A percentile compares a stretch with the other conserved stretches of the same genome.
Conservation (phyloP, 2,113 vertebrate species). For the Proteles cristata region DNA sequence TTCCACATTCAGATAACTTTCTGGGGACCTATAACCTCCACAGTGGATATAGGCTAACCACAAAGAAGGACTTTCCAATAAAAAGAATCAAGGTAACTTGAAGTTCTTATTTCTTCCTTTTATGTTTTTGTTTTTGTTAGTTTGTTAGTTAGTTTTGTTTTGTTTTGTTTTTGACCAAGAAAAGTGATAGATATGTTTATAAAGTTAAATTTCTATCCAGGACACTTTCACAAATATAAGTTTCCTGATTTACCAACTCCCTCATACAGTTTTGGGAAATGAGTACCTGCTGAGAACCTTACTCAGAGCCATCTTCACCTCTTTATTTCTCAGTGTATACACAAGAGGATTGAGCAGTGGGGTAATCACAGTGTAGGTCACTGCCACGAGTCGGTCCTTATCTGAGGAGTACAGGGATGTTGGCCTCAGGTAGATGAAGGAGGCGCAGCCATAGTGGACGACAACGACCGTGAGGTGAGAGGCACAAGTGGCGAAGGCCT, state of each 20-base stretch:
- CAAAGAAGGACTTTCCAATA: neutral
- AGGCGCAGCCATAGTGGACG: conserved; percentile 63
- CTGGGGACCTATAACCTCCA: neutral
- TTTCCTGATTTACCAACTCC: neutral
- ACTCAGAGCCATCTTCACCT: conserved; percentile 57
- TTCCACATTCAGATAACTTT: neutral
- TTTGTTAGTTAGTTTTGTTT: too few species aligned
- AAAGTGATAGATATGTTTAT: neutral
- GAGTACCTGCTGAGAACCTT: conserved; percentile 18
- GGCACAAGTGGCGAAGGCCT: conserved; percentile 69
- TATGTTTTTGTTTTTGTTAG: too few species aligned
- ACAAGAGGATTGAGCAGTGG: conserved; percentile 62
- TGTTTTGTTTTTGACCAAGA: neutral
- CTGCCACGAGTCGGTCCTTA: conserved; percentile 59
- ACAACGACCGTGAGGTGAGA: conserved; percentile 73
- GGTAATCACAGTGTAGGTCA: conserved; percentile 67
- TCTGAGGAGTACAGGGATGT: conserved; percentile 39
- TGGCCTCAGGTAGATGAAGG: conserved; percentile 71
- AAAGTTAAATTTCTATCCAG: neutral
- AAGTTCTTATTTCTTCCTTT: neutral
- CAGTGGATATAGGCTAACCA: neutral
- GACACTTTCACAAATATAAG: neutral
- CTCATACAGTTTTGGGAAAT: neutral
- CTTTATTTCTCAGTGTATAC: conserved; percentile 70
- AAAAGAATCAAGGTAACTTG: neutral